Evolutionary conservation across 2,888 invertebrate species (phyloP), one percentile per base, ranked within the genome.

Genomic region (Mystacides longicornis): DNA sequence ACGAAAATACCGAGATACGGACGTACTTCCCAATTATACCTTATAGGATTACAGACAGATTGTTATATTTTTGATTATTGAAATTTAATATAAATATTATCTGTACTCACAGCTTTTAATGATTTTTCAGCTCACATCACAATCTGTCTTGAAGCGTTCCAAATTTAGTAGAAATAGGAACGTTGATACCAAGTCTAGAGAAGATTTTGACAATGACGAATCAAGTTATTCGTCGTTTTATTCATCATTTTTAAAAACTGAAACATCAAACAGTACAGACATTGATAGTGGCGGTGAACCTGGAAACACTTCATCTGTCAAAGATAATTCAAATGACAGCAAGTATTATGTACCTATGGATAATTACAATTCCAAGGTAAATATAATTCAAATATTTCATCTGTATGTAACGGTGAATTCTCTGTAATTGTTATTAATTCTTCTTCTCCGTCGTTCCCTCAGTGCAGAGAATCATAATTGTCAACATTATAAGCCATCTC

Each of bases 161-260:
- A 37, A 37, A 37, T 37, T 37, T 37, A 3, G 16, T 37, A 14
- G 37, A 7, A 14, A 14, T 16, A 37, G 14, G 16, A 37, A 37
- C 14, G 16, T 4, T 37, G 16, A 3, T 37, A 3, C 14, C 14
- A 37, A 14, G 3, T n/a, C n/a, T 9, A 37, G 31, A 21, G 52
- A 52, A n/a, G 43, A 52, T 23, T 23, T 51, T 46, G 64, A 64
- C 16, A 71, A 71, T 53, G 81, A 81, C 64, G 79, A 75, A 27
- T 85, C 84, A 31, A 85, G 82, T 66, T 80, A 77, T 63, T 86
- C 86, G 0, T 86, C 85, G 0, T 85, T 83, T 63, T 85, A 85
- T 67, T 86, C 85, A 0, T 86, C 85, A 0, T 83, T 85, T 64
- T 77, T 85, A 51, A 85, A 81, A 69, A 86, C 83, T 0, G 85